These are phyloP conservation scores for Oasisia sp. DNA, from an alignment of 2,888 invertebrate species.

Conservation along the genomic window DNA sequence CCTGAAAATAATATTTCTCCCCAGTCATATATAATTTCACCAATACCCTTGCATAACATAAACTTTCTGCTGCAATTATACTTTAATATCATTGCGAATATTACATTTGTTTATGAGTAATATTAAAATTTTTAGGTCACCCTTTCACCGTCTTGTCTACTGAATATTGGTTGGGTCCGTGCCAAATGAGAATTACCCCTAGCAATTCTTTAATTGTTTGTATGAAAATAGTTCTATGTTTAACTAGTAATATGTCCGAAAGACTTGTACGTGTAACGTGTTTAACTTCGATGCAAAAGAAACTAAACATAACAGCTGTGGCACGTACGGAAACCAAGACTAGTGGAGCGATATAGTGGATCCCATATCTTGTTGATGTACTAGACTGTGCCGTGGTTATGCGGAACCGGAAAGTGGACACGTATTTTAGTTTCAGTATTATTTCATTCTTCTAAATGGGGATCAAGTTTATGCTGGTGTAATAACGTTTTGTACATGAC, in stretches of 20 bases:
- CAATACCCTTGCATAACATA: neutral
- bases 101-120: neutral
- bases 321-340: neutral
- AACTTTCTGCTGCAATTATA: neutral
- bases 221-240: conserved; percentile 10
- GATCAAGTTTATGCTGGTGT: neutral
- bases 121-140: neutral
- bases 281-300: neutral
- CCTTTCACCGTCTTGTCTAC: neutral
- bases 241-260: neutral
- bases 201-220: neutral
- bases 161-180: neutral
- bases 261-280: neutral
- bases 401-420: neutral
- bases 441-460: neutral
- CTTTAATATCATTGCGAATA: neutral
- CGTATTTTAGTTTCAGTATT: neutral
- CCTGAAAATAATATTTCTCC: neutral
- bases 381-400: neutral
- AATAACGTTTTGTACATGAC: neutral
- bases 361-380: neutral
- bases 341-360: neutral
- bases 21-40: neutral
- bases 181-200: neutral
- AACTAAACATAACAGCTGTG: conserved; percentile 10